Evolutionary conservation across 2,113 vertebrate species (phyloP), one percentile per base, ranked within the genome.

Genomic region (Urocolius indicus): DNA sequence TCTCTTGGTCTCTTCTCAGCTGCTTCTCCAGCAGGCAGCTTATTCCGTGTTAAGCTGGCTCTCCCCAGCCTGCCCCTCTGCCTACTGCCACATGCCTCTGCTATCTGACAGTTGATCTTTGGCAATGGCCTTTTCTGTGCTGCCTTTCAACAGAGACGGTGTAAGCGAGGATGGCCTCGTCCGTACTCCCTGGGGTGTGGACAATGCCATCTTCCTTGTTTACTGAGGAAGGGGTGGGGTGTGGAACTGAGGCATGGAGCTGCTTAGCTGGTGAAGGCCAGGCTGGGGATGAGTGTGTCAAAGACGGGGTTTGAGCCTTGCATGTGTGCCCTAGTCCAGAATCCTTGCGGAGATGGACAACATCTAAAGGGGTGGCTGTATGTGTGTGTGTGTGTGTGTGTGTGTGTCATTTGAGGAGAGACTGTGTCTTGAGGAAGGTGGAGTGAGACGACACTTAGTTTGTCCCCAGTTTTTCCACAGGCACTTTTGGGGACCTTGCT

Each of bases 381-480:
- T 86, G 8, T 12, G 9, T 8, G 9, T 51, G 19, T 0, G 0
- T 29, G 11, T 86, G 38, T 41, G 8, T 12, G 9, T 7, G 9
- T 46, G 19, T 0, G 0, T 27, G 11, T 86, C 4, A 34, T 84
- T 59, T 67, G 73, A 69, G 30, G 16, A 43, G 72, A 69, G 23
- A 9, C 59, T 2, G 4, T 55, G 29, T 29, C 22, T 83, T 69
- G 83, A 71, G 55, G 76, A 72, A 67, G 23, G 30, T 55, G 43
- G 29, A 1, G 38, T 79, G 88, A 90, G n/a, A 78, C 38, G 15
- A 54, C 24, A 75, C 68, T 84, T 65, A 26, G 17, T 61, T 71
- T 84, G 26, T 75, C 30, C 38, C 29, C 32, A n/a, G 9, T 34
- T 92, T 51, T 69, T 41, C 65, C 30, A 30, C 29, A 26, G 34